These are phyloP conservation scores for Orius laevigatus DNA, from an alignment of 1,140 invertebrate genomes.

Conservation along the genomic window DNA sequence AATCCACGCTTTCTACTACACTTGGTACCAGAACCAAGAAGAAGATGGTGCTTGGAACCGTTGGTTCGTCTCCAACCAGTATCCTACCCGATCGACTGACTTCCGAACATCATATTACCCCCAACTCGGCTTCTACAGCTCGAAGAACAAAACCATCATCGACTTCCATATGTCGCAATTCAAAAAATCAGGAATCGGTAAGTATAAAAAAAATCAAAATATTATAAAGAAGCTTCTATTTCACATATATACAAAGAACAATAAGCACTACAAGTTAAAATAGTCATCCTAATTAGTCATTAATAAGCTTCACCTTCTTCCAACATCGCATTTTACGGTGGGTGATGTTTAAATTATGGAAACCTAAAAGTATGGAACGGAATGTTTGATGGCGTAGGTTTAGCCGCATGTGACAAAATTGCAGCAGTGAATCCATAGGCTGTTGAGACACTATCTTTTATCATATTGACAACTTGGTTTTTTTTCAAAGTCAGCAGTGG, in stretches of 20 bases:
- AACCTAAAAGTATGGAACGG: too few species aligned
- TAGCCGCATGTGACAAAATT: too few species aligned
- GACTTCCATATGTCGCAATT: constrained; percentile 31
- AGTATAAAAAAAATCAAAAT: not conserved
- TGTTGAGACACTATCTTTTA: too few species aligned
- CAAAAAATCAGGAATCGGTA: constrained; percentile 28
- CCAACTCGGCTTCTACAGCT: constrained; percentile 32
- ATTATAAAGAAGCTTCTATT: not conserved
- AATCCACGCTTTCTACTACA: constrained; percentile 34
- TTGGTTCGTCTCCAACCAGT: not conserved
- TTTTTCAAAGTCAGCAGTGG: too few species aligned
- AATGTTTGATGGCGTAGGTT: too few species aligned
- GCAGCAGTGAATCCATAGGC: too few species aligned
- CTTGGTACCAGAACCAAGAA: constrained; percentile 31
- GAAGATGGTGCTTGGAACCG: constrained; percentile 28
- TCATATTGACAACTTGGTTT: too few species aligned
- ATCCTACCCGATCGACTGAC: not conserved
- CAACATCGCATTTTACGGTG: too few species aligned
- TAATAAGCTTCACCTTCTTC: not conserved
- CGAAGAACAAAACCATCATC: constrained; percentile 29
- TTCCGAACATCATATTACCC: constrained; percentile 26
- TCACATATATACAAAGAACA: not conserved
- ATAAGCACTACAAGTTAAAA: too few species aligned
- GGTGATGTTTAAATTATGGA: too few species aligned
- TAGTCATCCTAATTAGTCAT: not conserved